phyloP scores from a whole-genome alignment of 2,888 invertebrate genomes.

The Seira musarum region DNA sequence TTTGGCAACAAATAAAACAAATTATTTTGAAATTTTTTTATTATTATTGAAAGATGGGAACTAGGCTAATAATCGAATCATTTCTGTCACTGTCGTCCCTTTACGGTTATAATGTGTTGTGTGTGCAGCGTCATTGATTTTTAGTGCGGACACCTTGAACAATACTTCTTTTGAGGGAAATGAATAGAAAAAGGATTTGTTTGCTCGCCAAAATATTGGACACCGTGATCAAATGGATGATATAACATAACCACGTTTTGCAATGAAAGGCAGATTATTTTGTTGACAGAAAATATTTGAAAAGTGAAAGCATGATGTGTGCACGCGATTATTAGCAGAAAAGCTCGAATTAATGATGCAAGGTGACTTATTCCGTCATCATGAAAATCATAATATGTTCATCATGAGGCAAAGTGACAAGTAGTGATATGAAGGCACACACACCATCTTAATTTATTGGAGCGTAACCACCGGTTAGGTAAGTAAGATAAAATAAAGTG shows the following conservation, averaged over 20 bases:
- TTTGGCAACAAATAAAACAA: slow-evolving; percentile 22
- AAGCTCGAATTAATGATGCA: background rate
- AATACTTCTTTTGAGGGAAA: background rate
- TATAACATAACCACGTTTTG: background rate
- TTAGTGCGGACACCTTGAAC: background rate
- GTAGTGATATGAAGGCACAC: background rate
- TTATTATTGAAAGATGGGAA: slow-evolving; percentile 25
- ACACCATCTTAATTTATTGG: slow-evolving; percentile 29
- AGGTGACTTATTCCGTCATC: background rate
- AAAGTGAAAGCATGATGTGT: slow-evolving; percentile 5
- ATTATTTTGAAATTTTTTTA: slow-evolving; percentile 3
- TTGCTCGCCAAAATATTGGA: no score
- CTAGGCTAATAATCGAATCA: slow-evolving; percentile 23
- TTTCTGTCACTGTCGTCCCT: background rate
- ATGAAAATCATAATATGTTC: background rate
- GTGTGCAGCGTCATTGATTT: background rate
- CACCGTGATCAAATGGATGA: no score
- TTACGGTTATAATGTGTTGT: no score
- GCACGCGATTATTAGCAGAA: background rate
- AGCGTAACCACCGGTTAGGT: slow-evolving; percentile 26
- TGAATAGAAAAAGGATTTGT: no score
- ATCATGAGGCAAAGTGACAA: background rate
- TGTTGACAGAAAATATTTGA: background rate
- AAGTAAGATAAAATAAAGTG: no score
- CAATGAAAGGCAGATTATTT: background rate